These are phyloP conservation scores for Seira sanloemensis DNA, from an alignment of 2,888 invertebrate genomes.

Conservation along the genomic window DNA sequence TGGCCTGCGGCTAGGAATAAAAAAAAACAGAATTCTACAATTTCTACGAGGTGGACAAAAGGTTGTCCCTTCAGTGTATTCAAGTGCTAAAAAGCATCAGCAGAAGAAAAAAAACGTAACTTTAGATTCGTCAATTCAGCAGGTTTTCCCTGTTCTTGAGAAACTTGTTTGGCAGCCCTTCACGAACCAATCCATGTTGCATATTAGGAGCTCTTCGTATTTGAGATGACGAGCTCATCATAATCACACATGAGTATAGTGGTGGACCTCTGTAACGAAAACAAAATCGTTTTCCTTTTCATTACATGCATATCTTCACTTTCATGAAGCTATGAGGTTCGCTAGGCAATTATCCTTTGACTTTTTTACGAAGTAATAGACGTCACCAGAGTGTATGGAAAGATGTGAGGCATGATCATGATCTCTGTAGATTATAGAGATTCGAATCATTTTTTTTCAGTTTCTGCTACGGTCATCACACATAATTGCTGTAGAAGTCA, in stretches of 20 bases:
- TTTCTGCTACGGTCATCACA: too few relatives aligned
- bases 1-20: conserved; percentile 41
- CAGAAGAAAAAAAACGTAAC: not conserved
- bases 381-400: too few relatives aligned
- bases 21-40: conserved; percentile 30
- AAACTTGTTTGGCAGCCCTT: conserved; percentile 68
- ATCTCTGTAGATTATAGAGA: too few relatives aligned
- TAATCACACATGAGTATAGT: not conserved
- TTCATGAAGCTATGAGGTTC: too few relatives aligned
- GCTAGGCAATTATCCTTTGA: too few relatives aligned
- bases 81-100: not conserved
- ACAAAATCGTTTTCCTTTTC: not conserved
- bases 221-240: not conserved
- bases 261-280: not conserved
- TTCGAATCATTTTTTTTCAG: too few relatives aligned
- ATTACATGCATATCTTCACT: too few relatives aligned
- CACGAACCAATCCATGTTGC: conserved; percentile 21
- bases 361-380: too few relatives aligned
- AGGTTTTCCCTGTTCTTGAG: conserved; percentile 67
- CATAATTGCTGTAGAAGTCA: too few relatives aligned
- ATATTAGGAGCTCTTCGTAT: not conserved
- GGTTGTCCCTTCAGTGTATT: conserved; percentile 31
- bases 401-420: too few relatives aligned
- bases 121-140: conserved; percentile 16
- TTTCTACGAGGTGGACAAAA: conserved; percentile 16